Evolutionary conservation across 53 echinoderm and acorn worm species (phyloP).

Genomic region (Antedon mediterranea): DNA sequence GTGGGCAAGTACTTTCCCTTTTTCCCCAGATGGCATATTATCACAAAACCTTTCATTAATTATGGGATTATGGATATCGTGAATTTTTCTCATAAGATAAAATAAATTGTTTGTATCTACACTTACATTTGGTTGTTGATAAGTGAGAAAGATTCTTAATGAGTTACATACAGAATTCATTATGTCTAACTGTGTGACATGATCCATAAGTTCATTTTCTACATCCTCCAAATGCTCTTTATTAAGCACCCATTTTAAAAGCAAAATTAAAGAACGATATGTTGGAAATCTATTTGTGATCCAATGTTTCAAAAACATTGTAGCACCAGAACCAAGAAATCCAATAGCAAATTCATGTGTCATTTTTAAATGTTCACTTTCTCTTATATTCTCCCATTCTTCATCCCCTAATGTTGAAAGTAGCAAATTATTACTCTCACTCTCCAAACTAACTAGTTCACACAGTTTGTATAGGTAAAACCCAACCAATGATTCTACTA

Average conservation of each 20-base stretch:
- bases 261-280: background rate
- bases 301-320: background rate
- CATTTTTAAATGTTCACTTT: background rate
- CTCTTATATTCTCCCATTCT: background rate
- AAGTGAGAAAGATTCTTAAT: background rate
- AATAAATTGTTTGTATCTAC: too few species aligned
- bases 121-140: background rate
- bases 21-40: background rate
- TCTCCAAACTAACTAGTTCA: background rate
- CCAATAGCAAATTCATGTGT: background rate
- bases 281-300: background rate
- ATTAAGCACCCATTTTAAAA: background rate
- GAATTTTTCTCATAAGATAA: background rate
- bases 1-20: background rate
- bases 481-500: background rate
- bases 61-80: background rate
- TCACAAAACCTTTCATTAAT: background rate
- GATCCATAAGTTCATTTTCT: background rate
- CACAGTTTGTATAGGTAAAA: background rate
- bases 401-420: background rate
- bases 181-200: background rate
- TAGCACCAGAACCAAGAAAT: background rate
- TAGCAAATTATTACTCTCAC: background rate
- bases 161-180: background rate
- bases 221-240: background rate